Conservation (phyloP, 2,113 vertebrate genomes). For the Dendropsophus ebraccatus region DNA sequence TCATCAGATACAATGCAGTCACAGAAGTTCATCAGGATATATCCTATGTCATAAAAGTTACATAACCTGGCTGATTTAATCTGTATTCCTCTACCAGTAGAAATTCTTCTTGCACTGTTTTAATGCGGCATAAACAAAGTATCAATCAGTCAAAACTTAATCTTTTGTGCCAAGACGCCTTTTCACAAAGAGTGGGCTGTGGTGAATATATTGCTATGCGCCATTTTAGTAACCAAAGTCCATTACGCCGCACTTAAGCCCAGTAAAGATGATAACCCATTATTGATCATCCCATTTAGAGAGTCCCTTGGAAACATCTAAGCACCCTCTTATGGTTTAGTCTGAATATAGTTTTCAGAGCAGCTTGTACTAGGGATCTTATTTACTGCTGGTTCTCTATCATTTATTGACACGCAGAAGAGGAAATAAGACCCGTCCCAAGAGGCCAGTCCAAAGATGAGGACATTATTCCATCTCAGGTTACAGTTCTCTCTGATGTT, state of each 20-base stretch:
- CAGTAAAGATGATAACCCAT: constrained; percentile 38
- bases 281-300: constrained; percentile 45
- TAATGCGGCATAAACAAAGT: neutral
- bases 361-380: constrained; percentile 4
- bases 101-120: neutral
- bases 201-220: neutral
- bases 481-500: neutral
- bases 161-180: constrained; percentile 24
- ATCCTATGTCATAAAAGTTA: no score
- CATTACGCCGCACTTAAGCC: constrained; percentile 54
- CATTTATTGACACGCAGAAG: constrained; percentile 23
- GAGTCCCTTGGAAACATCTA: constrained; percentile 33
- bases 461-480: no score
- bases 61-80: neutral
- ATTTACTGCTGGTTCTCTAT: constrained; percentile 7
- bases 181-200: neutral
- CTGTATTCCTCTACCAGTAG: neutral
- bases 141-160: constrained; percentile 13
- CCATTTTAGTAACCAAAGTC: constrained; percentile 46
- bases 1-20: no score
- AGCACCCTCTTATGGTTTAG: constrained; percentile 45
- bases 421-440: constrained; percentile 17
- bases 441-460: neutral
- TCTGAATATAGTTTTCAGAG: neutral
- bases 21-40: no score